Evolutionary conservation across 2,888 invertebrate species (phyloP).

Genomic region (Meiosimyza platycephala): DNA sequence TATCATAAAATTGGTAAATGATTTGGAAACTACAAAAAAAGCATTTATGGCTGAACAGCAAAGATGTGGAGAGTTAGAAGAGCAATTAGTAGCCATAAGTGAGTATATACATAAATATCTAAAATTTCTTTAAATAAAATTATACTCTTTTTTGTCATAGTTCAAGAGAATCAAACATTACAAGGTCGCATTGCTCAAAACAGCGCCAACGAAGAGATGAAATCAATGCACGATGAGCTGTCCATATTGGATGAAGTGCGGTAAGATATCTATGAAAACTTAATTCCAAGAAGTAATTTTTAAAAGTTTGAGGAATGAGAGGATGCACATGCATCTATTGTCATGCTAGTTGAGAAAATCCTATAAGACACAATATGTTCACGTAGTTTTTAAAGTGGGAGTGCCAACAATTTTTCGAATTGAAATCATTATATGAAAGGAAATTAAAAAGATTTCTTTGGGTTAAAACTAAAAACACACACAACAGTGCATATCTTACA

Average conservation of each 20-base stretch:
- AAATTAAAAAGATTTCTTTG: no score
- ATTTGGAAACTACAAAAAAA: conserved; percentile 77
- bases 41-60: conserved; percentile 79
- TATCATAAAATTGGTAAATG: conserved; percentile 73
- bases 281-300: background rate
- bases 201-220: conserved; percentile 79
- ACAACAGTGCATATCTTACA: no score
- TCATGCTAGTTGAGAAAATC: no score
- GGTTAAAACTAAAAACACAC: no score
- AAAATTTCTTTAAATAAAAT: background rate
- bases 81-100: conserved; percentile 75
- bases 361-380: no score
- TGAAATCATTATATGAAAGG: no score
- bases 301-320: no score
- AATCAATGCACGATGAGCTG: conserved; percentile 80
- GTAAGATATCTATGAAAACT: conserved; percentile 66
- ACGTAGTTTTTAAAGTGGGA: no score
- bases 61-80: conserved; percentile 79
- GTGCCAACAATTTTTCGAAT: no score
- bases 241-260: conserved; percentile 87
- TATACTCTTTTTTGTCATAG: conserved; percentile 43
- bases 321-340: no score
- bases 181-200: conserved; percentile 64
- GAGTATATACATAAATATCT: conserved; percentile 39
- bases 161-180: conserved; percentile 65